Conservation (phyloP, 2,113 vertebrate species). For the Phylloscopus whistleri region DNA sequence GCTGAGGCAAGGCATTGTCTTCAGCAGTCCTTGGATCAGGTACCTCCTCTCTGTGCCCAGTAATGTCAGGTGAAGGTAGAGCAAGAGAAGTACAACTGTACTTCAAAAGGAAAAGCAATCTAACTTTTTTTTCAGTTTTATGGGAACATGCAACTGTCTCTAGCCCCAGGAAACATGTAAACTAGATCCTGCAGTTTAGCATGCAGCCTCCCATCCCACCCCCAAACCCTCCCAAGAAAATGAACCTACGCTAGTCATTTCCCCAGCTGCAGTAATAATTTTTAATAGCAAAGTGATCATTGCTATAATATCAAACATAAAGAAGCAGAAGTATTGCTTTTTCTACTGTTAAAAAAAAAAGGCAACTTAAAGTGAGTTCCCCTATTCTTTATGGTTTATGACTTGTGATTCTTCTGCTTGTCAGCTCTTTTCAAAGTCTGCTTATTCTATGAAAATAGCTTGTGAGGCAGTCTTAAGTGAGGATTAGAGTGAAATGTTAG, state of each 20-base stretch:
- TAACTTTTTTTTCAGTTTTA: background rate
- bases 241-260: background rate
- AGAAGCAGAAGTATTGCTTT: background rate
- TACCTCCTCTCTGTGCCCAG: background rate
- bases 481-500: background rate
- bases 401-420: slow-evolving; percentile 15
- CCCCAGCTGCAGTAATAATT: background rate
- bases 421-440: background rate
- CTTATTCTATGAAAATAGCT: background rate
- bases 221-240: background rate
- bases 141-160: background rate
- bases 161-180: background rate
- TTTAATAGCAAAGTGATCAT: background rate
- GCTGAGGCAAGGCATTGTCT: background rate
- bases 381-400: background rate
- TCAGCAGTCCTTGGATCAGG: background rate
- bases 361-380: background rate
- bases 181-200: background rate
- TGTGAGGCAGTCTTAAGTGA: background rate
- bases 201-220: background rate
- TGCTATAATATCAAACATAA: background rate
- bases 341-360: background rate
- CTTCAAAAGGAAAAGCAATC: background rate
- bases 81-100: background rate
- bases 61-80: background rate